Evolutionary conservation across 2,113 vertebrate genomes (phyloP), one percentile per base, ranked within the genome.

Genomic region (Brachionichthys hirsutus): DNA sequence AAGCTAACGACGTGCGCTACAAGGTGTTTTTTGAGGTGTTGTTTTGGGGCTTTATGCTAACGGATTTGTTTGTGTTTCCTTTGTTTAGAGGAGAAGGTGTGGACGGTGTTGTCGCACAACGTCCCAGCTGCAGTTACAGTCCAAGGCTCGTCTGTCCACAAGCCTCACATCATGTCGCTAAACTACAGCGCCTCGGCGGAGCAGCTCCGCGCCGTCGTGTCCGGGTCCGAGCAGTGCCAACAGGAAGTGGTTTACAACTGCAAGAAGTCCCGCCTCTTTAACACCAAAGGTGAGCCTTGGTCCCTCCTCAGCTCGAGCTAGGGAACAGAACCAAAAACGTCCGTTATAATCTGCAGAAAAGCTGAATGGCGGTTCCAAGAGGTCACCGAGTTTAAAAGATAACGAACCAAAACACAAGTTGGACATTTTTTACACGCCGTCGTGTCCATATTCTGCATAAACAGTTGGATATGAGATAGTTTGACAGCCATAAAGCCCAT

Each of bases 161-260:
- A 88, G 17, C 94, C 95, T 0, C 94, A 94, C 53, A 9, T 85
- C 54, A 91, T 92, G 88, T 87, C 50, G 63, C 89, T 99, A 60
- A 91, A 92, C 90, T 99, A 99, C 69, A 92, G 89, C 40, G 85
- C 92, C 62, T 87, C 90, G 0, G 91, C 90, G 0, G 92, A 94
- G 17, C 96, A 98, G 48, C 90, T 99, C 0, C 93, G 90, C 0
- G 93, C 93, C 0, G 35, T 99, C 50, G 94, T 97, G 0, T 90
- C 84, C 1, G 88, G 88, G 1, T 93, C 95, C 0, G 95, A 96
- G 69, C 88, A 95, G 78, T 99, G 96, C 1, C 96, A 98, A 48
- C 96, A 99, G 79, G 95, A 98, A 79, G 91, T 94, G 54, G 84
- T 89, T 13, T 99, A 98, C 85, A 87, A 87, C 80, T 99, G 97